A percentile compares a stretch with the other conserved stretches of the same genome.
Evolutionary conservation across 2,797 vertebrate species (phyloP).

Genomic region (Okamejei kenojei): DNA sequence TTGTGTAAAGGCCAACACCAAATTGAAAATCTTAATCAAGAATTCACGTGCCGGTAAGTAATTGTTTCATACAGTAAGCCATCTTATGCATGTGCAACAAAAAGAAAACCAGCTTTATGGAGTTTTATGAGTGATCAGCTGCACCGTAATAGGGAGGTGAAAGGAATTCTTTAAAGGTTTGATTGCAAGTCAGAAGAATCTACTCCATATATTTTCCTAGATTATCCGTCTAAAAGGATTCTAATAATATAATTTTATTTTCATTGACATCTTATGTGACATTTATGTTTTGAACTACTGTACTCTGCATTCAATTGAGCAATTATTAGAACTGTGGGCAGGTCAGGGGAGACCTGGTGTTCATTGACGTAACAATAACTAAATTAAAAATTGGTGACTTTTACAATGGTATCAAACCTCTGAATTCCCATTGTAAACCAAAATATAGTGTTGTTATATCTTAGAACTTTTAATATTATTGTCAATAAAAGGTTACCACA

Average conservation of each 20-base stretch:
- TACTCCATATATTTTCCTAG: neutral
- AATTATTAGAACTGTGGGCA: neutral
- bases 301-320: neutral
- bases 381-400: neutral
- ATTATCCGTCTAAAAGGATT: neutral
- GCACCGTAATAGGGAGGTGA: neutral
- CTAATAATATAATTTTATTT: neutral
- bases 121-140: neutral
- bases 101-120: neutral
- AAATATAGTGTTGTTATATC: neutral
- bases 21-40: neutral
- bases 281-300: neutral
- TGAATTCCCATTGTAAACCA: neutral
- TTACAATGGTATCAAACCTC: neutral
- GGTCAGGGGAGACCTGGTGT: neutral
- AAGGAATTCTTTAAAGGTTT: neutral
- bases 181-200: neutral
- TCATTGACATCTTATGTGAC: neutral
- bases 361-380: neutral
- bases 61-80: neutral
- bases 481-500: neutral
- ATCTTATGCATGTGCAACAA: neutral
- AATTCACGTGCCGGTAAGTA: neutral
- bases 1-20: neutral
- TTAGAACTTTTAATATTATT: neutral